A percentile compares a stretch with the other conserved stretches of the same genome.
These are phyloP conservation scores for Catagonus wagneri DNA, from an alignment of 2,113 vertebrate species.

Conservation along the genomic window DNA sequence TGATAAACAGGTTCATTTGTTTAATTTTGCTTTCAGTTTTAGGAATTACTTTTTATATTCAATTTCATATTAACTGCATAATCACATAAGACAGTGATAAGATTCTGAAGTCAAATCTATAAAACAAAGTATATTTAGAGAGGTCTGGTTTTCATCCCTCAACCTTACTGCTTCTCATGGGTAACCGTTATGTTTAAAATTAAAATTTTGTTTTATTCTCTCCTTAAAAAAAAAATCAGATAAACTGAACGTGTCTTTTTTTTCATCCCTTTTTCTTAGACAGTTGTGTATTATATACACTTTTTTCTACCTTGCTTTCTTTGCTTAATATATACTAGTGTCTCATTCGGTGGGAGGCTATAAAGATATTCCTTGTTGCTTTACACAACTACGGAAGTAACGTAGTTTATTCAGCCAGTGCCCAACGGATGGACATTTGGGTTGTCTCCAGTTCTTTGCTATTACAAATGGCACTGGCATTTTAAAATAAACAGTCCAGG, in stretches of 20 bases:
- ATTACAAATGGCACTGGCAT: not conserved
- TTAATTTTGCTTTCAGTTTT: conserved; percentile 41
- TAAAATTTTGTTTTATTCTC: conserved; percentile 54
- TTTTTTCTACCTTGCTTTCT: conserved; percentile 11
- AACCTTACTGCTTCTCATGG: not conserved
- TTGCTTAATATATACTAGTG: not conserved
- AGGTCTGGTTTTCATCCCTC: not conserved
- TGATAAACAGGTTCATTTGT: conserved; percentile 17
- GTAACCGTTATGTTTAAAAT: conserved; percentile 52
- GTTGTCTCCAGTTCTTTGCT: conserved; percentile 28
- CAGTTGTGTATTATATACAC: not conserved
- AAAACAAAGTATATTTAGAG: conserved; percentile 28
- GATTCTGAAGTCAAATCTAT: conserved; percentile 37
- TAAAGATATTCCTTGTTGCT: not conserved
- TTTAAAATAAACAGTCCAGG: conserved; percentile 32
- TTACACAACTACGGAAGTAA: not conserved
- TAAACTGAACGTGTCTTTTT: not conserved
- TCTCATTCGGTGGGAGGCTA: not conserved
- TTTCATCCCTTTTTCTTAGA: not conserved
- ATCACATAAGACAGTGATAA: not conserved
- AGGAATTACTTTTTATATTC: conserved; percentile 28
- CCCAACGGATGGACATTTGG: not conserved
- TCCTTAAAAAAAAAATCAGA: conserved; percentile 23
- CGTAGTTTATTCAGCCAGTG: not conserved
- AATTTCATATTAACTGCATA: conserved; percentile 26